Conservation (phyloP, 2,113 vertebrate species). For the Myiagra hebetior region DNA sequence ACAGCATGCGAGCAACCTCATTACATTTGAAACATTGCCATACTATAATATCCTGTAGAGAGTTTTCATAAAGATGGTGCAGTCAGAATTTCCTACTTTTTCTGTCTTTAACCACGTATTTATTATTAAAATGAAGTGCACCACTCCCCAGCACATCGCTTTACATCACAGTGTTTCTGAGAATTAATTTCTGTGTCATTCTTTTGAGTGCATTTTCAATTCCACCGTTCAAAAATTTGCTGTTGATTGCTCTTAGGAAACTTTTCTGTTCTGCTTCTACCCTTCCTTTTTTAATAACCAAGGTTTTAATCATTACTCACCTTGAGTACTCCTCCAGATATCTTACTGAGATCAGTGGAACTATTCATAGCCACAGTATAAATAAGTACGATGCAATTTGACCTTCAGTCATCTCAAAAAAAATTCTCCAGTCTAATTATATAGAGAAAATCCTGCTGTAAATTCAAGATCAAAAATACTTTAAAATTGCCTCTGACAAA, state of each 20-base stretch:
- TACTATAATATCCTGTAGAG: neutral
- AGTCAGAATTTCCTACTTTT: neutral
- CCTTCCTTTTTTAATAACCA: neutral
- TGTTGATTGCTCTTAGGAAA: neutral
- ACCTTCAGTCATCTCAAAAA: neutral
- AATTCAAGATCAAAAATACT: neutral
- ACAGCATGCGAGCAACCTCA: neutral
- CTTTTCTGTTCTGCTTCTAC: neutral
- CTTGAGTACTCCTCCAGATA: neutral
- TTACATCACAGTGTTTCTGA: neutral
- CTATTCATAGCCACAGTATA: constrained; percentile 23
- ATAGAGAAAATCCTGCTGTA: neutral
- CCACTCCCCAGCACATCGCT: neutral
- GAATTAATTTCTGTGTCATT: neutral
- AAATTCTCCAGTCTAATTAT: neutral
- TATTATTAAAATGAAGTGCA: neutral
- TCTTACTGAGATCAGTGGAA: neutral
- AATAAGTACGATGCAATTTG: neutral
- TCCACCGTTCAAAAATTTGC: neutral
- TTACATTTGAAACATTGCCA: neutral
- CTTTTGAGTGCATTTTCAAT: neutral
- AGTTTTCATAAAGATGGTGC: neutral
- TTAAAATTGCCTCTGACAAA: neutral
- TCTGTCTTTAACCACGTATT: neutral
- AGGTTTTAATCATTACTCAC: neutral